Evolutionary conservation across 2,797 vertebrate species (phyloP).

Genomic region (Linurgus olivaceus): DNA sequence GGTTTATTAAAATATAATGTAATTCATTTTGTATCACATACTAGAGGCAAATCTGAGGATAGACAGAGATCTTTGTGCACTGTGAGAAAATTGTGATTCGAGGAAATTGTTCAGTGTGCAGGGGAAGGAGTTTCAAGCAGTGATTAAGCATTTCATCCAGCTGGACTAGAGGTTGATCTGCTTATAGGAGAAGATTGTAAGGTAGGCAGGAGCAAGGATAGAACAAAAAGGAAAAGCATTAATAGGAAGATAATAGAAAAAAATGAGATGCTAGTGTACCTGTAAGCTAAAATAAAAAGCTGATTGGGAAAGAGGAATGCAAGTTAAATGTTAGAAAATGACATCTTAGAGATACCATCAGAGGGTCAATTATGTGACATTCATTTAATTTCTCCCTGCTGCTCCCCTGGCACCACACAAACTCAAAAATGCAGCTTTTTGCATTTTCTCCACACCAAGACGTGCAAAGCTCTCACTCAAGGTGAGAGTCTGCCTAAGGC

Average conservation of each 20-base stretch:
- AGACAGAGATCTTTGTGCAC: neutral
- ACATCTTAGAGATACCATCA: neutral
- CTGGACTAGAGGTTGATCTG: neutral
- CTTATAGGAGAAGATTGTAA: neutral
- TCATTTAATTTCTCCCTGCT: neutral
- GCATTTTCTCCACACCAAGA: neutral
- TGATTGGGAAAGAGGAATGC: neutral
- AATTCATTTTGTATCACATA: slow-evolving; percentile 27
- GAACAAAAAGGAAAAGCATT: neutral
- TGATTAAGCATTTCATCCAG: slow-evolving; percentile 7
- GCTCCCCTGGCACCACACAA: neutral
- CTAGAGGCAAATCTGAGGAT: neutral
- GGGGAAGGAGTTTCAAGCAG: neutral
- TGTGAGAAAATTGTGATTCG: neutral
- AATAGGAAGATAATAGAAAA: neutral
- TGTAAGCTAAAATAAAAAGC: neutral
- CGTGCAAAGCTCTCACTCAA: neutral
- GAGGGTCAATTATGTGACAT: neutral
- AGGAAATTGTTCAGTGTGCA: neutral
- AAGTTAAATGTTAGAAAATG: neutral
- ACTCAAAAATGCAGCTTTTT: neutral
- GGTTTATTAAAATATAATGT: slow-evolving; percentile 50
- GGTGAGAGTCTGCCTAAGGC: neutral
- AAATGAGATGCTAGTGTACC: neutral
- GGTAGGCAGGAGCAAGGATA: neutral